Evolutionary conservation across 1,140 invertebrate species (phyloP).

Genomic region (Philotrypesis tridentata): DNA sequence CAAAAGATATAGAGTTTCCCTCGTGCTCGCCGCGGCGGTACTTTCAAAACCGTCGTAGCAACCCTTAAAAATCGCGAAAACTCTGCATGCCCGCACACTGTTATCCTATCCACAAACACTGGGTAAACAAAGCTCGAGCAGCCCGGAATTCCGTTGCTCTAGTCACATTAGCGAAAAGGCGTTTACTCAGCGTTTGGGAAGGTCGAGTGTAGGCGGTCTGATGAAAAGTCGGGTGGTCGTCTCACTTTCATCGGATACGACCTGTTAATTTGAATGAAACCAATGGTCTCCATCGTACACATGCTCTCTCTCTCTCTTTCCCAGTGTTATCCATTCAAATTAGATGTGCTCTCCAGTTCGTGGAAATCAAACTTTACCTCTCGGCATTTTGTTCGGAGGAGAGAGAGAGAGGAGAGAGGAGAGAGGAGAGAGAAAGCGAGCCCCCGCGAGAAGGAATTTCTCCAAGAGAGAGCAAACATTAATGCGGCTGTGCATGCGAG

Average conservation of each 20-base stretch:
- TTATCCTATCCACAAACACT: background rate
- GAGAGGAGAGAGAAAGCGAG: no score
- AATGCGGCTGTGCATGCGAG: background rate
- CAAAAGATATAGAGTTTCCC: no score
- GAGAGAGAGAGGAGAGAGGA: no score
- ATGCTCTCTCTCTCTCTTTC: background rate
- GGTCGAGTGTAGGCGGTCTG: background rate
- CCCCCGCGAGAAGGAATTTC: background rate
- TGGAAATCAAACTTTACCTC: constrained; percentile 23
- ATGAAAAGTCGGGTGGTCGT: background rate
- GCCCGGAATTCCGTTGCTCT: background rate
- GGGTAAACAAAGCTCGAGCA: background rate
- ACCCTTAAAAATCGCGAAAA: no score
- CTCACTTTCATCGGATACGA: constrained; percentile 16
- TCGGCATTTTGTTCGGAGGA: background rate
- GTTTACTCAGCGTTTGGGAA: constrained; percentile 30
- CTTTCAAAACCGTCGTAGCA: no score
- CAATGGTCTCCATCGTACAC: constrained; percentile 22
- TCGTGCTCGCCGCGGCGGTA: no score
- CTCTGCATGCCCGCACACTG: no score
- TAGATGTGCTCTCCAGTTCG: background rate
- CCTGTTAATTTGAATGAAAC: background rate
- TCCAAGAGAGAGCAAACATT: background rate
- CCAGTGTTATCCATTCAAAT: constrained; percentile 32
- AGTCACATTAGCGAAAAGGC: background rate